Percentiles rank a stretch among this genome's conserved stretches.
phyloP scores from a whole-genome alignment of 2,888 invertebrate genomes.

The Aspidiotus destructor region DNA sequence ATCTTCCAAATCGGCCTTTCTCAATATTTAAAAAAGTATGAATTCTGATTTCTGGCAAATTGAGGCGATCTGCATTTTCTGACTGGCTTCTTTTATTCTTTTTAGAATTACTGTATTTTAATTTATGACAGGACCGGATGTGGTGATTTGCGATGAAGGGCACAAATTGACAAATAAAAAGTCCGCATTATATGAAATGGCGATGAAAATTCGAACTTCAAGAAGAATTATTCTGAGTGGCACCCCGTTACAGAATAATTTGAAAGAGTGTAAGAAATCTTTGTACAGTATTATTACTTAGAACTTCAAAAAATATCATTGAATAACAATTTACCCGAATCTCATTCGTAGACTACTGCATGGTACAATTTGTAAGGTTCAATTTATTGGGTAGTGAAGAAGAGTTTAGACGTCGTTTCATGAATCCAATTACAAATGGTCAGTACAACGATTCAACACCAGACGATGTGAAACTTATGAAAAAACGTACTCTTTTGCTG shows the following conservation, averaged over 20 bases:
- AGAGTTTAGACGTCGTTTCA: slow-evolving; percentile 90
- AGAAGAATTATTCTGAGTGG: slow-evolving; percentile 93
- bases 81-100: background rate
- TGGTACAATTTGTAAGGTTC: slow-evolving; percentile 98
- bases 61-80: background rate
- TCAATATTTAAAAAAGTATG: too few species aligned
- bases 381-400: slow-evolving; percentile 82
- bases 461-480: slow-evolving; percentile 85
- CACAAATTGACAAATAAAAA: slow-evolving; percentile 92
- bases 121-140: slow-evolving; percentile 61
- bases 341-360: slow-evolving; percentile 73
- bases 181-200: slow-evolving; percentile 76
- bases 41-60: too few species aligned
- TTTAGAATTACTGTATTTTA: too few species aligned
- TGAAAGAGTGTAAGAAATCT: slow-evolving; percentile 68
- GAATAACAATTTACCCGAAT: too few species aligned
- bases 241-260: slow-evolving; percentile 95
- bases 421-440: slow-evolving; percentile 93
- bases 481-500: slow-evolving; percentile 87
- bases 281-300: too few species aligned
- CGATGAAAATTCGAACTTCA: slow-evolving; percentile 68
- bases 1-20: too few species aligned
- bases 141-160: slow-evolving; percentile 95
- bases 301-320: too few species aligned
- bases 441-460: slow-evolving; percentile 89